These are phyloP conservation scores for Hyposmocoma kahamanoa DNA, from an alignment of 1,140 invertebrate species.

Conservation along the genomic window DNA sequence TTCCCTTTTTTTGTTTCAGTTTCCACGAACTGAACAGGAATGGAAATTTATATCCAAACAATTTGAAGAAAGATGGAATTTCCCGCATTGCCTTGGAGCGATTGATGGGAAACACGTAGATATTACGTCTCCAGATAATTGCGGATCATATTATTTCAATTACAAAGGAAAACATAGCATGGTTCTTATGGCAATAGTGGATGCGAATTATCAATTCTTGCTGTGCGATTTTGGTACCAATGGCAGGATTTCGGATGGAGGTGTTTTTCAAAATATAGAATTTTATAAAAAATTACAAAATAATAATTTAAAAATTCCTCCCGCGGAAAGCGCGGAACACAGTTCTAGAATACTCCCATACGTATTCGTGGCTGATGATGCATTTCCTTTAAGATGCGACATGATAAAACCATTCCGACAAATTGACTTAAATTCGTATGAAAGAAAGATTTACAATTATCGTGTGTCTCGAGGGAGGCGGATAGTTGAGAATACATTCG, in stretches of 20 bases:
- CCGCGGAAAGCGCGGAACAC: background rate
- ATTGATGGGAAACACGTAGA: background rate
- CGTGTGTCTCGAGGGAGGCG: conserved; percentile 12
- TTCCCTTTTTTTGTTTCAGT: no score
- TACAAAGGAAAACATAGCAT: background rate
- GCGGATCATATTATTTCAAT: background rate
- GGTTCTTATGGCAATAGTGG: background rate
- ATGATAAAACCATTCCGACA: conserved; percentile 43
- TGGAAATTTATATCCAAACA: no score
- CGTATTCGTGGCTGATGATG: conserved; percentile 56
- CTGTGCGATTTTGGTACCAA: background rate
- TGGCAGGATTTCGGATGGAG: background rate
- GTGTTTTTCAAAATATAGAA: background rate
- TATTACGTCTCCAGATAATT: no score
- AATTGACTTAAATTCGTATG: conserved; percentile 4
- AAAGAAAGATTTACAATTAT: conserved; percentile 15
- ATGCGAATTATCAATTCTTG: background rate
- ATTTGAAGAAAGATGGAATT: background rate
- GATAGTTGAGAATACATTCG: conserved; percentile 17
- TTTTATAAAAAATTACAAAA: background rate
- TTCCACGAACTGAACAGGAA: no score
- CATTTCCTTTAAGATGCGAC: conserved; percentile 39
- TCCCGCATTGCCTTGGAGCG: background rate
- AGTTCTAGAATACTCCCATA: conserved; percentile 22
- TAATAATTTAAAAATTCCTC: background rate